Evolutionary conservation across 92 coral and sea anemone species (phyloP), one percentile per base, ranked within the genome.

Genomic region (Muricea muricata): DNA sequence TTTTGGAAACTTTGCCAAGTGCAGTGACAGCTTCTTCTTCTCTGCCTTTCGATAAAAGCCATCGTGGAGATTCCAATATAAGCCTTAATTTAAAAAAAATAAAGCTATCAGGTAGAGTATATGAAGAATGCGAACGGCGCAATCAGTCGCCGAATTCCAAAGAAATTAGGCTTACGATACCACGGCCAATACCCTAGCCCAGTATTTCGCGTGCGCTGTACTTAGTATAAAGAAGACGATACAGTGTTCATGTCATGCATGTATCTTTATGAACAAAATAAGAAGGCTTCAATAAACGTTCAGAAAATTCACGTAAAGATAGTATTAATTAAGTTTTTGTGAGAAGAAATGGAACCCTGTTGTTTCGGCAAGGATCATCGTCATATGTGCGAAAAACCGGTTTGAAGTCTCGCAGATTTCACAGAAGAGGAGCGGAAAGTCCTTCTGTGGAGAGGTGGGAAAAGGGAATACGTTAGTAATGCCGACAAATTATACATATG

Each of bases 1-100:
- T 31, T 68, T 18, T 68, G 7, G 75, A 45, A 21, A 68, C 50
- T 68, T 68, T 68, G 23, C 20, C 4, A 33, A 68, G 50, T 5
- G n/a, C 50, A 31, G 23, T 34, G 32, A 20, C n/a, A 12, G 75
- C 75, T 35, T 34, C 75, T 34, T 68, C 45, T 34, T 68, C 50
- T 68, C 21, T 68, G 12, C 75, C 75, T 31, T 68, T 34, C 9
- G 34, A 26, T 68, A 68, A 30, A 26, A 68, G 29, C 75, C 75
- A 68, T 20, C 75, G 45, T 15, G 75, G 46, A 33, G 75, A 68
- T 68, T 68, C 75, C 13, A 48, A 21, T 20, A 68, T 29, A 9
- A 68, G 9, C 75, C 75, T 68, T 21, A 34, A n/a, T n/a, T n/a
- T n/a, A n/a, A n/a, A n/a, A n/a, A n/a, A n/a, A n/a, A n/a, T n/a